Percentiles rank a stretch among this genome's conserved stretches.
phyloP scores from a whole-genome alignment of 92 coral and sea anemone genomes.

The Phenganax subtilis region DNA sequence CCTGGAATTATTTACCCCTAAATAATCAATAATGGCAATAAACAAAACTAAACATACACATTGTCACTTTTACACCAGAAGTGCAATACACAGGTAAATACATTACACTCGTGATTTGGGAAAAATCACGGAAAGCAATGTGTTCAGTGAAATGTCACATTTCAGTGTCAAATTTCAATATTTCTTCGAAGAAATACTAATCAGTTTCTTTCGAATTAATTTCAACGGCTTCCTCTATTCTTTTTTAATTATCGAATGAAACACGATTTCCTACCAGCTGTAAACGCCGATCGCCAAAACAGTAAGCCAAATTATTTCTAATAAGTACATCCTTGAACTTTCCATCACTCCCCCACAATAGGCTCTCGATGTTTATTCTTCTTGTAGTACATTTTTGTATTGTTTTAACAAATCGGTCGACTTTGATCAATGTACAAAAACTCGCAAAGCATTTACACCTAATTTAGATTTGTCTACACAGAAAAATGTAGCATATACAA shows the following conservation, averaged over 20 bases:
- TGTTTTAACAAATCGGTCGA: neutral
- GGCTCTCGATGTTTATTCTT: neutral
- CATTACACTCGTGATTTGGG: neutral
- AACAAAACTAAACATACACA: neutral
- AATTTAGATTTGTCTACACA: too few species aligned
- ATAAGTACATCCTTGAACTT: neutral
- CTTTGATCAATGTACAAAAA: neutral
- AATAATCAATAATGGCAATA: neutral
- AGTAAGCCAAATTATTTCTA: neutral
- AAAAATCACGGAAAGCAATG: neutral
- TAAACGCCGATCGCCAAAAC: neutral
- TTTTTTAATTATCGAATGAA: conserved; percentile 1
- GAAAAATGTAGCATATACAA: too few species aligned
- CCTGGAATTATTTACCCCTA: neutral
- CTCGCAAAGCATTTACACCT: neutral
- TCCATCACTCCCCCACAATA: neutral
- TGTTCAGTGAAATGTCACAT: too few species aligned
- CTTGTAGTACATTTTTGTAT: neutral
- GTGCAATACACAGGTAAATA: neutral
- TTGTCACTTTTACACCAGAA: neutral
- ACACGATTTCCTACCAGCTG: neutral
- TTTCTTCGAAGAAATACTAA: neutral
- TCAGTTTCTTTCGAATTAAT: neutral
- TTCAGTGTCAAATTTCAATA: neutral
- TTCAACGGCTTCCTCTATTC: neutral